These are phyloP conservation scores for Anseranas semipalmata DNA, from an alignment of 2,113 vertebrate genomes.

Conservation along the genomic window DNA sequence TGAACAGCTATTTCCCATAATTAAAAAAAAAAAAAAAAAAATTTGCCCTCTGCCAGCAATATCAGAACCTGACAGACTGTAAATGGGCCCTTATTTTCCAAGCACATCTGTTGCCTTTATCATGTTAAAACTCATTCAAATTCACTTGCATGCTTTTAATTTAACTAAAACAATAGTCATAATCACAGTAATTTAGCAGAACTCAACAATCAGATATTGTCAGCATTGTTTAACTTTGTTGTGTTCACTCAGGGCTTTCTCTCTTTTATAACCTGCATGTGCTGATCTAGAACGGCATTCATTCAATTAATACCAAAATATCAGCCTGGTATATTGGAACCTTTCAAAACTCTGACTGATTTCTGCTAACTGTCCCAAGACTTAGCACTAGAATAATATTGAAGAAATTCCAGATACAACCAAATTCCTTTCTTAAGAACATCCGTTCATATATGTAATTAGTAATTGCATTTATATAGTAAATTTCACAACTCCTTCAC, in stretches of 20 bases:
- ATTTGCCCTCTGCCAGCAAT: neutral
- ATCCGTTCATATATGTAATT: neutral
- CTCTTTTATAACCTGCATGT: neutral
- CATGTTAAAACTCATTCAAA: neutral
- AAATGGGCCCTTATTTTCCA: slow-evolving; percentile 14
- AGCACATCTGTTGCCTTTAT: slow-evolving; percentile 36
- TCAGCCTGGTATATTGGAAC: neutral
- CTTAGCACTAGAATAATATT: neutral
- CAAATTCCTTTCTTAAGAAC: neutral
- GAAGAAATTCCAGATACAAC: neutral
- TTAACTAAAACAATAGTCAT: neutral
- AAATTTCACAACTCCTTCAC: neutral
- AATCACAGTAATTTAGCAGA: neutral
- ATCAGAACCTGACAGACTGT: neutral
- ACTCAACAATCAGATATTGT: neutral
- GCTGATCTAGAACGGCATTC: neutral
- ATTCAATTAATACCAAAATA: neutral
- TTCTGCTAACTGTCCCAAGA: neutral
- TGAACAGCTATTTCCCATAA: neutral
- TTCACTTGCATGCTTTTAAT: neutral
- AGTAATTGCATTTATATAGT: neutral
- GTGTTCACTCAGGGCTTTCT: neutral
- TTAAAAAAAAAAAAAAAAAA: neutral
- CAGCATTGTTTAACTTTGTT: neutral
- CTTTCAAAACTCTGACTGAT: neutral